A percentile compares a stretch with the other conserved stretches of the same genome.
Conservation (phyloP, 2,797 vertebrate genomes). For the Nothura maculosa region DNA sequence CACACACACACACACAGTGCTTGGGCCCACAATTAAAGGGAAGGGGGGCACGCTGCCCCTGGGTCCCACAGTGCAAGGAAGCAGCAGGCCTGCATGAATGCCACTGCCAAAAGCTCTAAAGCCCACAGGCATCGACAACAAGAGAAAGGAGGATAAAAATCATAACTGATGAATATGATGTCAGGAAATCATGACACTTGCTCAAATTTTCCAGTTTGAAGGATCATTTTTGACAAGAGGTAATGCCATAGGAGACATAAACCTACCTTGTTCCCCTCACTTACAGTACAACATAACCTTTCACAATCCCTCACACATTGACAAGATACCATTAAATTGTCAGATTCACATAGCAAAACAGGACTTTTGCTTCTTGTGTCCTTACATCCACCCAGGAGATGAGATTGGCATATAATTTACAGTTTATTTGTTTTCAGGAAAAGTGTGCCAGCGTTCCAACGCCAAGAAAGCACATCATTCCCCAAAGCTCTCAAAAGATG, state of each 20-base stretch:
- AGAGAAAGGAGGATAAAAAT: rapidly evolving
- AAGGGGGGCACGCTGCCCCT: neutral
- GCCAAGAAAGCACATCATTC: neutral
- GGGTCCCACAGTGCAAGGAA: neutral
- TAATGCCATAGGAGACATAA: neutral
- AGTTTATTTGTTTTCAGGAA: neutral
- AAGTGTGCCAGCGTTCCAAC: neutral
- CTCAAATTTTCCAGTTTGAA: neutral
- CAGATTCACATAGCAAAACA: neutral
- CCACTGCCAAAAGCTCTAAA: neutral
- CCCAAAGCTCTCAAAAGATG: neutral
- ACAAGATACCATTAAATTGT: neutral
- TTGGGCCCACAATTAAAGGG: neutral
- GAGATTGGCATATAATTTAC: neutral
- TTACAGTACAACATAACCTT: slow-evolving; percentile 17
- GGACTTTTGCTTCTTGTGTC: neutral
- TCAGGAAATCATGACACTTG: neutral
- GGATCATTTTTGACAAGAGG: slow-evolving; percentile 1
- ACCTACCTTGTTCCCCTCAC: neutral
- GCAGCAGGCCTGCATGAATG: neutral
- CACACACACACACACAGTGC: neutral
- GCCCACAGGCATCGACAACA: neutral
- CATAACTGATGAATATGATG: neutral
- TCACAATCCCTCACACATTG: neutral
- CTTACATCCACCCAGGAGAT: neutral